Evolutionary conservation across 2,888 invertebrate genomes (phyloP).

Genomic region (Ceraclea dissimilis): DNA sequence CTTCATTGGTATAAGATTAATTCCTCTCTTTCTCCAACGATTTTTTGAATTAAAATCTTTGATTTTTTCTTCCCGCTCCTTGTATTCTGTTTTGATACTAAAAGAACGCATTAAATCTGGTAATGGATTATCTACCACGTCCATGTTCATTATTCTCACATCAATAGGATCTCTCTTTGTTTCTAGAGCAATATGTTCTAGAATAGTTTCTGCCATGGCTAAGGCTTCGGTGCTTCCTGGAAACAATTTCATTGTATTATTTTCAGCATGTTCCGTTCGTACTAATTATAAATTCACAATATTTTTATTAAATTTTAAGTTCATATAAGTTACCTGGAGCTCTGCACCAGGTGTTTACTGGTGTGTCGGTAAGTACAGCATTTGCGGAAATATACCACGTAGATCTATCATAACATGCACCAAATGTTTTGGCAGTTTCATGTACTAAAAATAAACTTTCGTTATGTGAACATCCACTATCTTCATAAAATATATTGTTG

Average conservation of each 20-base stretch:
- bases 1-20: slow-evolving; percentile 56
- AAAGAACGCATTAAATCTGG: slow-evolving; percentile 50
- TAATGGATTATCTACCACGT: slow-evolving; percentile 32
- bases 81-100: slow-evolving; percentile 49
- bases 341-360: slow-evolving; percentile 59
- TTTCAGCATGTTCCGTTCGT: neutral
- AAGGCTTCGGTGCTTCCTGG: slow-evolving; percentile 42
- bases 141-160: slow-evolving; percentile 49
- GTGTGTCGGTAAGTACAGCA: slow-evolving; percentile 56
- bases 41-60: slow-evolving; percentile 54
- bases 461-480: slow-evolving; percentile 39
- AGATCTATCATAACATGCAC: slow-evolving; percentile 46
- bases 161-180: slow-evolving; percentile 50
- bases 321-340: slow-evolving; percentile 54
- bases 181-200: slow-evolving; percentile 56
- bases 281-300: neutral
- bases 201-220: slow-evolving; percentile 53
- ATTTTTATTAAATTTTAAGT: neutral
- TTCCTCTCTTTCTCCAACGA: slow-evolving; percentile 67
- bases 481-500: slow-evolving; percentile 37
- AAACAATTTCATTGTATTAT: neutral
- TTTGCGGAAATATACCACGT: slow-evolving; percentile 42
- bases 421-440: slow-evolving; percentile 31
- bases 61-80: slow-evolving; percentile 43
- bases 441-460: slow-evolving; percentile 30